Conservation (phyloP, 2,113 vertebrate genomes). For the Paracyprichromis sp. region DNA sequence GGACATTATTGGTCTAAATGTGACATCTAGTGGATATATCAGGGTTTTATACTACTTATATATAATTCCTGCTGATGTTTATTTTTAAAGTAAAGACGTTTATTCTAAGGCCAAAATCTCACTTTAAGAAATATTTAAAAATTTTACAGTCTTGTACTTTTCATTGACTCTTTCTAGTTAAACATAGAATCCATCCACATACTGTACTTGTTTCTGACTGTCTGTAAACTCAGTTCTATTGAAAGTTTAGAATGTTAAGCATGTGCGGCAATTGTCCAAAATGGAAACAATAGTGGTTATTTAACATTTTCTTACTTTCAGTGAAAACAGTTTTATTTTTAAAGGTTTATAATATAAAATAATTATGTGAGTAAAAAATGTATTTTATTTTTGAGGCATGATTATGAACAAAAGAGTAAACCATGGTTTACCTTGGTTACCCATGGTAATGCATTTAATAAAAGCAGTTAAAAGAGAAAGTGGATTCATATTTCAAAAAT, state of each 20-base stretch:
- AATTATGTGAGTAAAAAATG: neutral
- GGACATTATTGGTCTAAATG: neutral
- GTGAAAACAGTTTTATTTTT: neutral
- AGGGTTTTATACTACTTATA: neutral
- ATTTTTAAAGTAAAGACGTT: neutral
- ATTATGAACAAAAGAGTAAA: neutral
- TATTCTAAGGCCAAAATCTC: neutral
- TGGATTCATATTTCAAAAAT: neutral
- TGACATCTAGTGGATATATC: slow-evolving; percentile 17
- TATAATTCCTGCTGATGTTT: neutral
- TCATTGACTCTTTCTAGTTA: neutral
- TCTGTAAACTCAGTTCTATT: neutral
- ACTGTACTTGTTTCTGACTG: neutral
- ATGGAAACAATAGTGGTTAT: neutral
- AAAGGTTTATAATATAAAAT: neutral
- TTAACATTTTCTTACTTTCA: neutral
- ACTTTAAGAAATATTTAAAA: neutral
- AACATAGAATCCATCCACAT: neutral
- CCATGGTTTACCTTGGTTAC: neutral
- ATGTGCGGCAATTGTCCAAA: neutral
- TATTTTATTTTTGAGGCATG: neutral
- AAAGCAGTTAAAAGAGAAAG: neutral
- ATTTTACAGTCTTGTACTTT: neutral
- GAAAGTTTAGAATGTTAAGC: neutral
- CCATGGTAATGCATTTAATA: neutral